Base-by-base conservation (phyloP, 2,797 vertebrate species). In the Picus viridis region DNA sequence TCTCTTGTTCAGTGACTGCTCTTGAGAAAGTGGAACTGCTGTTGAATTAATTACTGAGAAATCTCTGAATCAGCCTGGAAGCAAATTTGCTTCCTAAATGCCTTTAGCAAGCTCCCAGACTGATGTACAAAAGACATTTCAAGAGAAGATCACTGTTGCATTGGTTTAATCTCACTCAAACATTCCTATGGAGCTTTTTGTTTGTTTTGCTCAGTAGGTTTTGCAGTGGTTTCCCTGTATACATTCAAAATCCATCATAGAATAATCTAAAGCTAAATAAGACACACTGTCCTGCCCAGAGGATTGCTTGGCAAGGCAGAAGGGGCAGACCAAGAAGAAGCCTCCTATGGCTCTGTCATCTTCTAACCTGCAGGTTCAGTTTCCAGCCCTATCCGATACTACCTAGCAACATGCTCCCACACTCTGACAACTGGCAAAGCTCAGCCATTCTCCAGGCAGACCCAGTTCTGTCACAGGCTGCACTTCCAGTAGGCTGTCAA, bases 1-100 rank as follows among this genome's bases (percentile, higher is more conserved):
- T 92, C 29, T 90, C n/a, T 34, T 30, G 12, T 64, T 91, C 62
- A 39, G 49, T 23, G 24, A 49, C 62, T 61, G 12, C 49, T 85
- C 77, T 62, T 67, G 41, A 88, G 77, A 90, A 79, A 77, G 58
- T 61, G 39, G 39, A 84, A 80, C 39, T 81, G 65, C 63, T 80
- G 32, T 62, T 83, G 26, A 90, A 62, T 67, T 85, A 89, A 85
- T 89, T 91, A 81, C 64, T 71, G 72, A 78, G 53, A 89, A 93
- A 94, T 39, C 65, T 75, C 67, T 92, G 11, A 95, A 93, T 93
- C 61, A 86, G 29, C 75, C 58, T 80, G 59, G 58, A 93, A 95
- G 51, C 7, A 92, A 76, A 58, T 83, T 88, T 82, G 91, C 68
- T 71, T 92, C 80, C 64, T 76, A 83, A 87, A 89, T 15, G 70